phyloP scores from a whole-genome alignment of 1,140 invertebrate genomes.

The Episyrphus balteatus region DNA sequence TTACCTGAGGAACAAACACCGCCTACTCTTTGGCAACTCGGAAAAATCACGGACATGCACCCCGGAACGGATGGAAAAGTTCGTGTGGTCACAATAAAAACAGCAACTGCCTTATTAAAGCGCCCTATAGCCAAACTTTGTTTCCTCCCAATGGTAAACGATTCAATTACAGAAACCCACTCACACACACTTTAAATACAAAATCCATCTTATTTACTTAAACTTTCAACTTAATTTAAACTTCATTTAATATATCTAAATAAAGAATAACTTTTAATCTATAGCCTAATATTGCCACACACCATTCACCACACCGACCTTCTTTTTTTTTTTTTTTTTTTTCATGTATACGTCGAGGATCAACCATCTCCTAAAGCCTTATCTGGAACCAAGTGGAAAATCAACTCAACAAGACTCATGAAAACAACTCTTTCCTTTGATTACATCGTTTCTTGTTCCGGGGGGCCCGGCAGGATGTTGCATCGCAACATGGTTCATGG shows the following conservation, averaged over 20 bases:
- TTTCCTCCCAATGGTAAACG: not conserved
- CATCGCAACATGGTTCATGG: too few relatives aligned
- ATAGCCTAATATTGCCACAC: not conserved
- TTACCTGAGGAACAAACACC: conserved; percentile 8
- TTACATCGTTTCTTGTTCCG: conserved; percentile 7
- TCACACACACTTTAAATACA: not conserved
- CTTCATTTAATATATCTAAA: not conserved
- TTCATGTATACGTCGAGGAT: not conserved
- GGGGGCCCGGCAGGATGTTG: conserved; percentile 6
- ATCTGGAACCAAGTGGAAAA: not conserved
- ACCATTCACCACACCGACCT: not conserved
- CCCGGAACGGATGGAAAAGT: not conserved
- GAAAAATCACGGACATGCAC: not conserved
- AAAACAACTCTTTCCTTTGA: not conserved
- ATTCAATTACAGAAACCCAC: not conserved
- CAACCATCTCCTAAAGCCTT: not conserved
- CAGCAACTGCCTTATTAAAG: not conserved
- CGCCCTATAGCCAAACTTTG: conserved; percentile 1
- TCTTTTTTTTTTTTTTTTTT: not conserved
- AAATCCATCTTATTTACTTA: not conserved
- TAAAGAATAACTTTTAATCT: not conserved
- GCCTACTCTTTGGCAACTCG: conserved; percentile 5
- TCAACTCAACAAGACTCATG: not conserved
- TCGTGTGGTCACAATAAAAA: not conserved
- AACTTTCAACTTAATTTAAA: conserved; percentile 4